Percentiles rank a stretch among this genome's conserved stretches.
Evolutionary conservation across 2,888 invertebrate genomes (phyloP).

Genomic region (Strigamia transsilvanica): DNA sequence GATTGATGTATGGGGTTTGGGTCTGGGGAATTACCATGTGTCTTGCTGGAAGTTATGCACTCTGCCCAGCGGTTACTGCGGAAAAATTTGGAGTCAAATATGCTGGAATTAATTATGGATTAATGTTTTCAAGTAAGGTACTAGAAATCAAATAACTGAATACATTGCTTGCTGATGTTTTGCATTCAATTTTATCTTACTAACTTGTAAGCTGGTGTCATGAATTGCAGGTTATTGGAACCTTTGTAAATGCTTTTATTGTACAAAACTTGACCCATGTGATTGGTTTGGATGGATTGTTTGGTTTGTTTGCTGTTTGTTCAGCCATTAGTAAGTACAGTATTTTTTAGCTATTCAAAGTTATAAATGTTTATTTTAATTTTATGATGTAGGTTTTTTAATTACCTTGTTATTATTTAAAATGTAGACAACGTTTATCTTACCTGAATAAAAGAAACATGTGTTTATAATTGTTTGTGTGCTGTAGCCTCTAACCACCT

Average conservation of each 20-base stretch:
- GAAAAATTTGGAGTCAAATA: conserved; percentile 62
- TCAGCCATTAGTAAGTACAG: not conserved
- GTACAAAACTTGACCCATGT: not conserved
- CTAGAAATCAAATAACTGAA: not conserved
- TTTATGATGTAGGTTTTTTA: not conserved
- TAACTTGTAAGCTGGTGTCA: not conserved
- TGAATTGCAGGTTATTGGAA: not conserved
- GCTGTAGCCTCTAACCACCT: no score
- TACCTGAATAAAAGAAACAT: no score
- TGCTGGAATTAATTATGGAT: conserved; percentile 62
- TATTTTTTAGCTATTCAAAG: not conserved
- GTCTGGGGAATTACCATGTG: conserved; percentile 62
- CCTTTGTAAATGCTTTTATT: not conserved
- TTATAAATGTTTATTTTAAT: not conserved
- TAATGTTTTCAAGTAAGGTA: conserved; percentile 62
- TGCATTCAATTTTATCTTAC: no score
- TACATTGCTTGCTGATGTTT: not conserved
- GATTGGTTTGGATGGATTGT: not conserved
- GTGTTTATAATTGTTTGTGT: no score
- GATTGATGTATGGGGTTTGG: conserved; percentile 61
- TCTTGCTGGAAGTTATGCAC: conserved; percentile 62
- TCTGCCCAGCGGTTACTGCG: conserved; percentile 63
- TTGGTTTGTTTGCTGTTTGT: not conserved
- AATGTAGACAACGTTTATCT: no score
- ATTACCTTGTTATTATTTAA: not conserved